Percentiles rank a stretch among this genome's conserved stretches.
Conservation (phyloP, 1,140 invertebrate species). For the Sarcophaga peregrina region DNA sequence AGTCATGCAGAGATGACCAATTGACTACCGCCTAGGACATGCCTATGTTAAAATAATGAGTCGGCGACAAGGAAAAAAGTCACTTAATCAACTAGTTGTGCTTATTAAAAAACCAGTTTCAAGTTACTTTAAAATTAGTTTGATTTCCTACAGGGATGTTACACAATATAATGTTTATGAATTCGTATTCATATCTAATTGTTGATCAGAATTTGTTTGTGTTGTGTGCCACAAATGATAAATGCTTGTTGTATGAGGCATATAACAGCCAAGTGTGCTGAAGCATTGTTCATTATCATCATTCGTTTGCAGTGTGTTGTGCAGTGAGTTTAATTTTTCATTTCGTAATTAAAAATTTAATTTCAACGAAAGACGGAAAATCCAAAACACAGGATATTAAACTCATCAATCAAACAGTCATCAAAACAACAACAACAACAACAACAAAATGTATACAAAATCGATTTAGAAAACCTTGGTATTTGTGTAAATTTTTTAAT, state of each 20-base stretch:
- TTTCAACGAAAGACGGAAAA: constrained; percentile 31
- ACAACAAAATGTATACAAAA: not conserved
- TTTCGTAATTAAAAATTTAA: constrained; percentile 22
- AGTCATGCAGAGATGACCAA: too few species aligned
- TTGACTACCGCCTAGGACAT: too few species aligned
- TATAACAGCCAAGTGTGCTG: not conserved
- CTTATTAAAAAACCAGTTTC: too few species aligned
- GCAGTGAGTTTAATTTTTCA: not conserved
- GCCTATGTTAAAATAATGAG: too few species aligned
- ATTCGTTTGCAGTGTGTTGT: not conserved
- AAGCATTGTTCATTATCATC: not conserved
- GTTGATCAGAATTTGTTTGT: not conserved
- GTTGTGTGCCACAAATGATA: not conserved
- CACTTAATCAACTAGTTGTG: too few species aligned
- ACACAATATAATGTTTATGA: not conserved
- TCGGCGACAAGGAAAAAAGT: too few species aligned
- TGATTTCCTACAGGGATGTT: too few species aligned
- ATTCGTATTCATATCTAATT: not conserved
- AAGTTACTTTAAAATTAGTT: too few species aligned
- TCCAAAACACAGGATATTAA: constrained; percentile 27
- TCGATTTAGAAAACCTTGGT: too few species aligned
- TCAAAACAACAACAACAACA: not conserved
- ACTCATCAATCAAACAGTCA: not conserved
- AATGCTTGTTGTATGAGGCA: not conserved
- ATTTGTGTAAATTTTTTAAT: too few species aligned